Evolutionary conservation across 2,113 vertebrate species (phyloP).

Genomic region (Natator depressus): DNA sequence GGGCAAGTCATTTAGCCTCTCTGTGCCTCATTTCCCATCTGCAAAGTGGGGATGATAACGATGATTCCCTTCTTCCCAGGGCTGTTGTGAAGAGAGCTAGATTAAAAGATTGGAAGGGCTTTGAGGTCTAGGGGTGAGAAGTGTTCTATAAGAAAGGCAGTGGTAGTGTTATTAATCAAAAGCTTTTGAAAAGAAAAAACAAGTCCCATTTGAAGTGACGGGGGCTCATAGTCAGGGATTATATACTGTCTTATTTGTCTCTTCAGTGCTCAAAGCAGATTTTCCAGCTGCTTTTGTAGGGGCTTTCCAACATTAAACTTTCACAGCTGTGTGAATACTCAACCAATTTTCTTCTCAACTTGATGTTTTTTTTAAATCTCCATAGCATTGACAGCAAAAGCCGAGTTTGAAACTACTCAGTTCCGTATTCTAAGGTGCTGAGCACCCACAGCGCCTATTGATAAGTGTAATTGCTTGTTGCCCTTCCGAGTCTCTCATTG

Average conservation of each 20-base stretch:
- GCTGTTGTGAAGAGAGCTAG: not conserved
- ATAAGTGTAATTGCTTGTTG: slow-evolving; percentile 10
- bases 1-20: not conserved
- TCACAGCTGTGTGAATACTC: slow-evolving; percentile 16
- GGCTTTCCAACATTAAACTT: slow-evolving; percentile 21
- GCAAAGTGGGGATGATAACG: not conserved
- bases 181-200: slow-evolving; percentile 23
- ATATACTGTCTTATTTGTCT: not conserved
- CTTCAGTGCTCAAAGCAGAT: not conserved
- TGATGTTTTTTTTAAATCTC: not conserved
- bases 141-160: not conserved
- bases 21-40: not conserved
- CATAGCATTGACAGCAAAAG: fast-evolving
- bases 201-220: not conserved
- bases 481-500: slow-evolving; percentile 3
- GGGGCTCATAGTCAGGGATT: not conserved
- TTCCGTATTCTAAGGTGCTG: not conserved
- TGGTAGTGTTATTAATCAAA: not conserved
- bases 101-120: not conserved
- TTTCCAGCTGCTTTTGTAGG: slow-evolving; percentile 25
- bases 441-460: not conserved
- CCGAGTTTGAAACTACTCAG: slow-evolving; percentile 12
- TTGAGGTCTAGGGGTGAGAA: not conserved
- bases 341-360: not conserved
- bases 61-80: not conserved